Conservation (phyloP, 37 sponge, comb jelly and placozoan species). For the Mnemiopsis leidyi region DNA sequence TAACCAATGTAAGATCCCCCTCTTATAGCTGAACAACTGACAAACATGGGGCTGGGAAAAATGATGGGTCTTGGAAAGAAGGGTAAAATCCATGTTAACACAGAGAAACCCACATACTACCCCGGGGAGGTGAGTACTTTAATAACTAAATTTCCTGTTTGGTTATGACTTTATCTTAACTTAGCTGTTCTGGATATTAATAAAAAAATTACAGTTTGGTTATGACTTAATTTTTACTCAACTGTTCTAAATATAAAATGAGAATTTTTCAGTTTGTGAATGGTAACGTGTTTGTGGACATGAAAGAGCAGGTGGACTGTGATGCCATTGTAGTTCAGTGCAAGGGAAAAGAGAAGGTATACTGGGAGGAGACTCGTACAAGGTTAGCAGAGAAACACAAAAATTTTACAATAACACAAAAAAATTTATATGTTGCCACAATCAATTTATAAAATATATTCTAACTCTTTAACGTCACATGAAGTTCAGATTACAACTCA, state of each 20-base stretch:
- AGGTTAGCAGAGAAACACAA: too few species aligned
- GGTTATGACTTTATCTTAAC: neutral
- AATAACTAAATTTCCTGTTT: neutral
- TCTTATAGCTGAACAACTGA: too few species aligned
- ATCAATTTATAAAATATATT: too few species aligned
- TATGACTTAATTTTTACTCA: neutral
- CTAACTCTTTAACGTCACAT: too few species aligned
- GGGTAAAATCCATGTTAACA: slow-evolving; percentile 52
- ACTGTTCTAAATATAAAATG: neutral
- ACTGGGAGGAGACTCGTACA: slow-evolving; percentile 47
- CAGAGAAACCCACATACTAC: slow-evolving; percentile 7
- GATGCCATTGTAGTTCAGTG: slow-evolving; percentile 18
- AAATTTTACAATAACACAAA: too few species aligned
- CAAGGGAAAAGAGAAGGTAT: slow-evolving; percentile 56
- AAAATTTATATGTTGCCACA: too few species aligned
- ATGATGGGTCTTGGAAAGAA: neutral
- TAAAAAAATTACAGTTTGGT: neutral
- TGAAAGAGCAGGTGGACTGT: slow-evolving; percentile 17
- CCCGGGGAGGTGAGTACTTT: slow-evolving; percentile 44
- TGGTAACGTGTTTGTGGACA: slow-evolving; percentile 48
- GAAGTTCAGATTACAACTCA: too few species aligned
- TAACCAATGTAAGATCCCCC: too few species aligned
- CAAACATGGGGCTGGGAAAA: slow-evolving; percentile 45
- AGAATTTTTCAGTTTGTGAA: slow-evolving; percentile 5
- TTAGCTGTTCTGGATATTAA: neutral